phyloP scores from a whole-genome alignment of 1,140 invertebrate genomes.

The Melipona quadrifasciata region DNA sequence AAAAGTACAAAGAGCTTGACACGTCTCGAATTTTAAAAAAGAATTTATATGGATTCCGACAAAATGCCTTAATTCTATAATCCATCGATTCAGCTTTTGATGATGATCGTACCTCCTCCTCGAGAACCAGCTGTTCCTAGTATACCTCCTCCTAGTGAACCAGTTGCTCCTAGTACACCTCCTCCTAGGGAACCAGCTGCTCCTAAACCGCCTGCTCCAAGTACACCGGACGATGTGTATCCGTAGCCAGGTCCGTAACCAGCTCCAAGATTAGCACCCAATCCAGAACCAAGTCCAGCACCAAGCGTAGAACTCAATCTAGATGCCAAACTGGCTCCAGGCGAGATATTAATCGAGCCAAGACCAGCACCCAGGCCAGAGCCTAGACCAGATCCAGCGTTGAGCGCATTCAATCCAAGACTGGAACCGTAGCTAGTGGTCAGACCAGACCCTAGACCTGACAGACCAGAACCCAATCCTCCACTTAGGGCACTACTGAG shows the following conservation, averaged over 20 bases:
- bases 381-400: background rate
- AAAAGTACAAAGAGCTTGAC: background rate
- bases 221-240: background rate
- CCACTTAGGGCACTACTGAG: background rate
- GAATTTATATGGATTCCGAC: background rate
- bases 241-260: conserved; percentile 7
- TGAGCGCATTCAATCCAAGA: background rate
- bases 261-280: conserved; percentile 1
- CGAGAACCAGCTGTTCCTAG: background rate
- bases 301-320: conserved; percentile 8
- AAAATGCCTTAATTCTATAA: background rate
- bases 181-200: background rate
- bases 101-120: background rate
- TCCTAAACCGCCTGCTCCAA: background rate
- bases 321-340: background rate
- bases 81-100: background rate
- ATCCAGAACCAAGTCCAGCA: conserved; percentile 1
- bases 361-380: background rate
- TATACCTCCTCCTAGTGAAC: background rate
- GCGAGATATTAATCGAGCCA: background rate
- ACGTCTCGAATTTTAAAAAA: background rate
- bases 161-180: background rate
- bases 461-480: conserved; percentile 4
- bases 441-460: conserved; percentile 3
- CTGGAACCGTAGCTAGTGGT: background rate